These are phyloP conservation scores for Myotis yumanensis DNA, from an alignment of 2,113 vertebrate species.

Conservation along the genomic window DNA sequence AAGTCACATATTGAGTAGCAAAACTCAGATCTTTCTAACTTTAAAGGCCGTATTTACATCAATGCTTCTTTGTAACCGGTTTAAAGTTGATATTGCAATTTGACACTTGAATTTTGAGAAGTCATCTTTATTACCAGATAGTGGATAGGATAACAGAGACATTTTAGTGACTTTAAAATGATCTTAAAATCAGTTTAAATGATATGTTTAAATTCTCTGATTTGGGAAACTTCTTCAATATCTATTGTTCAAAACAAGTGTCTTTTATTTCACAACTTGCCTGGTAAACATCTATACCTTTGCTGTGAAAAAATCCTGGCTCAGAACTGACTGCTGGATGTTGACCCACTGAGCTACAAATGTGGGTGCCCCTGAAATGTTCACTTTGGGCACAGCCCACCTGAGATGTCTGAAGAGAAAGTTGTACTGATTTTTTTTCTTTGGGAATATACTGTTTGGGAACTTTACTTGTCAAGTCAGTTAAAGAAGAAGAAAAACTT, in stretches of 20 bases:
- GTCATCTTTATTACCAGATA: background rate
- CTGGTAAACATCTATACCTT: background rate
- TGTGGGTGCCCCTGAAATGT: background rate
- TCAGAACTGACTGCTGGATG: background rate
- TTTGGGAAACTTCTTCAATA: background rate
- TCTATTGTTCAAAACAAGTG: background rate
- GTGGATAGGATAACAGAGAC: background rate
- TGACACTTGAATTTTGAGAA: constrained; percentile 9
- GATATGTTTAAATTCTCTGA: background rate
- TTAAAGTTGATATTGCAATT: background rate
- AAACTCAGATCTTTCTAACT: background rate
- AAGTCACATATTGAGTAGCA: background rate
- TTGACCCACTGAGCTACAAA: background rate
- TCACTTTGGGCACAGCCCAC: background rate
- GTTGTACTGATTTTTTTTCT: background rate
- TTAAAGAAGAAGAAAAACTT: background rate
- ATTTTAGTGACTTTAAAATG: background rate
- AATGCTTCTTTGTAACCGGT: background rate
- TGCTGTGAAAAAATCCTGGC: background rate
- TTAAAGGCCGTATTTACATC: background rate
- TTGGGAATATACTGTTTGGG: background rate
- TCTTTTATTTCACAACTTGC: background rate
- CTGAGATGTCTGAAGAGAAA: background rate
- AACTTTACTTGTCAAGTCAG: background rate
- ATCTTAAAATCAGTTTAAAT: background rate